Percentiles rank a stretch among this genome's conserved stretches.
Conservation (phyloP, 2,888 invertebrate species). For the Gymnoscelis rufifasciata region DNA sequence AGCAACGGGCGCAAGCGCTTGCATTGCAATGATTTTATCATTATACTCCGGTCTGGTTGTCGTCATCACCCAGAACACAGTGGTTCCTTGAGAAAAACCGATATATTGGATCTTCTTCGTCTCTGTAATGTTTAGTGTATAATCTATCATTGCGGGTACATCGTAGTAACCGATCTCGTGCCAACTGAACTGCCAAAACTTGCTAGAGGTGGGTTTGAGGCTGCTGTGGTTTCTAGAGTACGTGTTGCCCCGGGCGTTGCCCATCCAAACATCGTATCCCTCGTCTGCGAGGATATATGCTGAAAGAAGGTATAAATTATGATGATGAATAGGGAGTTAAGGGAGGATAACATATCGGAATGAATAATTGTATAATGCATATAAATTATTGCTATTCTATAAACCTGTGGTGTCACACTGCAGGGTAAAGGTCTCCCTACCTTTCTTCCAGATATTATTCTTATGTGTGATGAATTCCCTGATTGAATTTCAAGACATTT, state of each 20-base stretch:
- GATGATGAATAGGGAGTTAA: too few species aligned
- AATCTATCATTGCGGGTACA: conserved; percentile 86
- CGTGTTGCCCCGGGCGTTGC: conserved; percentile 89
- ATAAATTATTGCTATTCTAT: too few species aligned
- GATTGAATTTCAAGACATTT: too few species aligned
- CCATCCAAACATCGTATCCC: conserved; percentile 90
- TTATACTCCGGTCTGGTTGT: conserved; percentile 79
- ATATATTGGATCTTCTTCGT: conserved; percentile 81
- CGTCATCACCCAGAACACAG: conserved; percentile 80
- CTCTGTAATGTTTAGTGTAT: conserved; percentile 76
- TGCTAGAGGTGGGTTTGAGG: conserved; percentile 49
- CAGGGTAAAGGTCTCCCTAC: too few species aligned
- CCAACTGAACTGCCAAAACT: conserved; percentile 81
- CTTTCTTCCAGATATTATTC: too few species aligned
- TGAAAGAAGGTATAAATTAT: conserved; percentile 49
- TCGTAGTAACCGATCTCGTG: conserved; percentile 88
- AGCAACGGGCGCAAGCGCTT: conserved; percentile 81
- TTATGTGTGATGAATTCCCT: too few species aligned
- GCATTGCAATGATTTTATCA: conserved; percentile 77
- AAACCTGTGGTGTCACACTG: too few species aligned
- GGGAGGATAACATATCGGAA: too few species aligned
- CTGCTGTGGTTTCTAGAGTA: conserved; percentile 82
- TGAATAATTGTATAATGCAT: too few species aligned
- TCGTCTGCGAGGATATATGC: conserved; percentile 84
- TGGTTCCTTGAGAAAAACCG: conserved; percentile 86